Evolutionary conservation across 2,113 vertebrate species (phyloP).

Genomic region (Abramis brama): DNA sequence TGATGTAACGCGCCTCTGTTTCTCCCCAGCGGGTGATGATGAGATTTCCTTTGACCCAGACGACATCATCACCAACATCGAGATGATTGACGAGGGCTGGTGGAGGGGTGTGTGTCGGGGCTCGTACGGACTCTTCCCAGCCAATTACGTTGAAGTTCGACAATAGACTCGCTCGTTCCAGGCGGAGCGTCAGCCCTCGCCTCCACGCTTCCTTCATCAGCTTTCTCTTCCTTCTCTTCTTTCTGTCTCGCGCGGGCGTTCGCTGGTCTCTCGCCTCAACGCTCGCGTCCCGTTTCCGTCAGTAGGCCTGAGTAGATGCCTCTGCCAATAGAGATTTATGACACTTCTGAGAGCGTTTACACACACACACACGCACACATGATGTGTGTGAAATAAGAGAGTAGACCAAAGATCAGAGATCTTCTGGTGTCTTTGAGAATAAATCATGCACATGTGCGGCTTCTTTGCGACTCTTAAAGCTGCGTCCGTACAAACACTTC

Average conservation of each 20-base stretch:
- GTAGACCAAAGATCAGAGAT: not conserved
- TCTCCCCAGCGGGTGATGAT: constrained; percentile 85
- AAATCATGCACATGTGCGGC: not conserved
- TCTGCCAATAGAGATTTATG: not conserved
- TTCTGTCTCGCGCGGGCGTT: not conserved
- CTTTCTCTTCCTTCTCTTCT: constrained; percentile 11
- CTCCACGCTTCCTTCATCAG: constrained; percentile 23
- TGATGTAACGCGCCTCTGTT: not conserved
- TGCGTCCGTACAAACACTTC: not conserved
- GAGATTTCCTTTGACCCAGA: constrained; percentile 98
- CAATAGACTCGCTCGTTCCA: constrained; percentile 71
- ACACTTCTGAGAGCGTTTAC: not conserved
- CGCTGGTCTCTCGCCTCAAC: not conserved
- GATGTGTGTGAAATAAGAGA: not conserved
- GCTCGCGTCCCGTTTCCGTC: constrained; percentile 43
- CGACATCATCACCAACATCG: constrained; percentile 98
- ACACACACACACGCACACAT: not conserved
- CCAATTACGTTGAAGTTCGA: constrained; percentile 94
- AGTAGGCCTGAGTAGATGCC: not conserved
- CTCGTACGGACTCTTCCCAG: constrained; percentile 91
- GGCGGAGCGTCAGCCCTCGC: constrained; percentile 1
- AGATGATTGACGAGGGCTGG: constrained; percentile 99
- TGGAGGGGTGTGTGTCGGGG: constrained; percentile 93
- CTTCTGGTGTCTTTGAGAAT: not conserved
- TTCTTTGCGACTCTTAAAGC: not conserved